These are phyloP conservation scores for Coregonus ussuriensis DNA, from an alignment of 2,797 vertebrate species.

Conservation along the genomic window DNA sequence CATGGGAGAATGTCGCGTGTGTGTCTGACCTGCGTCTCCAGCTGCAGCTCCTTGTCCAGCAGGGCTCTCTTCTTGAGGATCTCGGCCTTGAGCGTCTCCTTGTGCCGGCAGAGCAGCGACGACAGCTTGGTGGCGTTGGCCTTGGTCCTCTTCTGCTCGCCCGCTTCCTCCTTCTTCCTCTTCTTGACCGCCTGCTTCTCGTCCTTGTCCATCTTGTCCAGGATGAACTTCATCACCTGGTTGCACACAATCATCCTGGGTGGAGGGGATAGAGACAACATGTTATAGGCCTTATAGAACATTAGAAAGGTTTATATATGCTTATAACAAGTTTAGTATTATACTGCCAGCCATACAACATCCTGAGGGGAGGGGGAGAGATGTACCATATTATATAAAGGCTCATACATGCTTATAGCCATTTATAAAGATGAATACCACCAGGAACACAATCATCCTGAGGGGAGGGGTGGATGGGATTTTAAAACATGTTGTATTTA, in stretches of 20 bases:
- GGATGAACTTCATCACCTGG: constrained; percentile 97
- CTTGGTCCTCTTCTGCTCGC: constrained; percentile 91
- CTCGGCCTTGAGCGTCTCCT: constrained; percentile 94
- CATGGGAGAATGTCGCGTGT: neutral
- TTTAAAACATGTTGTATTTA: neutral
- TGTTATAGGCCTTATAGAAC: too few relatives aligned
- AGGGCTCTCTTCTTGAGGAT: constrained; percentile 94
- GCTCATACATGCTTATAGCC: too few relatives aligned
- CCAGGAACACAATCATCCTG: too few relatives aligned
- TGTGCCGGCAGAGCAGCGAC: constrained; percentile 92
- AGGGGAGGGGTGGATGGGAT: too few relatives aligned
- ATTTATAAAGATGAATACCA: too few relatives aligned
- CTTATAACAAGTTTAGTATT: too few relatives aligned
- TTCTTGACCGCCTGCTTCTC: constrained; percentile 92
- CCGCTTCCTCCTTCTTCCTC: constrained; percentile 90
- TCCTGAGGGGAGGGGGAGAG: too few relatives aligned
- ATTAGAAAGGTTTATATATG: too few relatives aligned
- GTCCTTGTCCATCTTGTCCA: constrained; percentile 97
- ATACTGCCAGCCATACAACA: too few relatives aligned
- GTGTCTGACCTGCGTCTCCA: constrained; percentile 87
- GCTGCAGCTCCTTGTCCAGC: constrained; percentile 93
- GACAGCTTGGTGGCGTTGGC: constrained; percentile 92
- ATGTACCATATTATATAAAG: too few relatives aligned
- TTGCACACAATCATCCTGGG: constrained; percentile 96
- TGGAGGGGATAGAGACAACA: neutral